phyloP scores from a whole-genome alignment of 2,888 invertebrate genomes.

The Aromia moschata region DNA sequence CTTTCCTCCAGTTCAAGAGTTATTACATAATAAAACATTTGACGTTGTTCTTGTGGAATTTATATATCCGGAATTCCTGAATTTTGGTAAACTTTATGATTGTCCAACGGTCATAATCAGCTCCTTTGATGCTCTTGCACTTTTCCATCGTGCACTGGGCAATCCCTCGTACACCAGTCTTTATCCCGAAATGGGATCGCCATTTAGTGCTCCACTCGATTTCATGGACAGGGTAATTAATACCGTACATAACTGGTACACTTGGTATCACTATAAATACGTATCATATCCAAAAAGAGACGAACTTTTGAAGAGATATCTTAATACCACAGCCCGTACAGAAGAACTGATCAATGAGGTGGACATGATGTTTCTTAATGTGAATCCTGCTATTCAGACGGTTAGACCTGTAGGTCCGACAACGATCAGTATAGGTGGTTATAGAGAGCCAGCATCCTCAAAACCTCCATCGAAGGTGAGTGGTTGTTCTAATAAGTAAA shows the following conservation, averaged over 20 bases:
- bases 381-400: not conserved
- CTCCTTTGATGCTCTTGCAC: not conserved
- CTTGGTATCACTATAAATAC: not conserved
- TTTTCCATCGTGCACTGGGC: not conserved
- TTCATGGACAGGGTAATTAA: not conserved
- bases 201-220: not conserved
- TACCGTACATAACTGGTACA: constrained; percentile 4
- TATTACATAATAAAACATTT: constrained; percentile 1
- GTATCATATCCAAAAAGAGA: not conserved
- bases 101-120: constrained; percentile 4
- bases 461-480: not conserved
- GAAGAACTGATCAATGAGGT: not conserved
- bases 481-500: no score
- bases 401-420: constrained; percentile 1
- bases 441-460: no score
- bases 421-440: constrained; percentile 5
- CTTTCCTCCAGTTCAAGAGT: constrained; percentile 1
- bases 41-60: constrained; percentile 7
- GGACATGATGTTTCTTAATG: constrained; percentile 1
- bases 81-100: constrained; percentile 8
- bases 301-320: not conserved
- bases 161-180: not conserved
- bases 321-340: not conserved
- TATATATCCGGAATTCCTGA: constrained; percentile 3
- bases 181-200: not conserved